Base-by-base conservation (phyloP, 2,888 invertebrate species). In the Dasysyrphus tricinctus region DNA sequence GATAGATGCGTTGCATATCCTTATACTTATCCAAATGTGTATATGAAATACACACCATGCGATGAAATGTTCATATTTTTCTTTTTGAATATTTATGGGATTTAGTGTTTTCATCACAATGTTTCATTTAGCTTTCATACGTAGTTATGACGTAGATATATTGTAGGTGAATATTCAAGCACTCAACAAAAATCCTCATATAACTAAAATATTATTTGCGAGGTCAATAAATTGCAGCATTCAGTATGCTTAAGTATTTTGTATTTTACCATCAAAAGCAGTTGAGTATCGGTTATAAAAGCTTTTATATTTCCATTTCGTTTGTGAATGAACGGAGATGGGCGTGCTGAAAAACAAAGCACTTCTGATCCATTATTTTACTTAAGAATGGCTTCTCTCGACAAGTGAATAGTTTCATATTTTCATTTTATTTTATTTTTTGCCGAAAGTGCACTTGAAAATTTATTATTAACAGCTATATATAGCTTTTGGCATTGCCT, bases 241-340 rank as follows among this genome's bases (percentile, higher is more conserved):
- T 39, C 11, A 24, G 24, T 24, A 29, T 16, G 8, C n/a, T 61
- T 24, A 24, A 24, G n/a, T 61, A 37, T 70, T 54, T 61, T 61
- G 19, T 63, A 51, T 24, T 29, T 51, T 51, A 29, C 51, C 51
- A 29, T 51, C 24, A 51, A 29, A 6, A 51, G 24, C 6, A 51
- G 51, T 51, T 51, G 12, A 24, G 24, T n/a, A 32, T 56, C 32
- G 32, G 32, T n/a, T 32, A 32, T 6, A 32, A 56, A 56, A 56
- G 56, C 56, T 56, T 56, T 56, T 56, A 32, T 8, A 74, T 74
- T n/a, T 63, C 16, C 16, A 74, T 63, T 63, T 34, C 29, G n/a
- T 42, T 24, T 32, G 8, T 4, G 8, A 4, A 32, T n/a, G 4
- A 8, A 11, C 3, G 9, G 7, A 56, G n/a, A 32, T 32, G 14